phyloP scores from a whole-genome alignment of 92 coral and sea anemone species.

The Palythoa caribaeorum region DNA sequence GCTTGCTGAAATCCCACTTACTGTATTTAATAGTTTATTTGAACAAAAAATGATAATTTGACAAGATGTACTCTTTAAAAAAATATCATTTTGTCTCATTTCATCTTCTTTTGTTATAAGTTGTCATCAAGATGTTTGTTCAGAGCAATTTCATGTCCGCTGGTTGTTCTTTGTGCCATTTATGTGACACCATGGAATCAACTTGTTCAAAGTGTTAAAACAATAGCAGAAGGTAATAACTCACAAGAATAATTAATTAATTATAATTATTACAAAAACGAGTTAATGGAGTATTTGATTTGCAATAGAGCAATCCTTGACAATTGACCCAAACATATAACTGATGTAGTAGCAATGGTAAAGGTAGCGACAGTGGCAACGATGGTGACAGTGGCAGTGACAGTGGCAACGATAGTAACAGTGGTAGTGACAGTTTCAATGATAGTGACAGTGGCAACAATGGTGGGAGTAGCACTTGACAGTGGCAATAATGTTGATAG shows the following conservation, averaged over 20 bases:
- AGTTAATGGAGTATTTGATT: not conserved
- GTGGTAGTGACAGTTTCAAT: too few relatives aligned
- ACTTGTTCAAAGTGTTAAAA: conserved; percentile 37
- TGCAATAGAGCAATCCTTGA: too few relatives aligned
- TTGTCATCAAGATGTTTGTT: conserved; percentile 36
- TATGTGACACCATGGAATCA: conserved; percentile 34
- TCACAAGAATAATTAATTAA: not conserved
- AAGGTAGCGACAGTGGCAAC: not conserved
- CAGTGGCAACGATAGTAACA: too few relatives aligned
- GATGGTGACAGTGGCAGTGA: too few relatives aligned
- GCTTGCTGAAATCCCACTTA: too few relatives aligned
- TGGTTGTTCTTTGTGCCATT: conserved; percentile 66
- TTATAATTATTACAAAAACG: not conserved
- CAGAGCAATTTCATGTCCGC: conserved; percentile 52
- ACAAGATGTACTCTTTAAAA: not conserved
- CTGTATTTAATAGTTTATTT: too few relatives aligned
- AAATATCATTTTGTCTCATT: not conserved
- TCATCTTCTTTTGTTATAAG: conserved; percentile 15
- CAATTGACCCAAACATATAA: too few relatives aligned
- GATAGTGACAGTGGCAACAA: too few relatives aligned
- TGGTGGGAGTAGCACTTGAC: too few relatives aligned
- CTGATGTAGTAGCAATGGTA: too few relatives aligned
- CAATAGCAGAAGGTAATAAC: conserved; percentile 53
- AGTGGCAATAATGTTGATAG: too few relatives aligned
- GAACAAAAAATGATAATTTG: not conserved